Evolutionary conservation across 2,888 invertebrate genomes (phyloP).

Genomic region (Nezara viridula): DNA sequence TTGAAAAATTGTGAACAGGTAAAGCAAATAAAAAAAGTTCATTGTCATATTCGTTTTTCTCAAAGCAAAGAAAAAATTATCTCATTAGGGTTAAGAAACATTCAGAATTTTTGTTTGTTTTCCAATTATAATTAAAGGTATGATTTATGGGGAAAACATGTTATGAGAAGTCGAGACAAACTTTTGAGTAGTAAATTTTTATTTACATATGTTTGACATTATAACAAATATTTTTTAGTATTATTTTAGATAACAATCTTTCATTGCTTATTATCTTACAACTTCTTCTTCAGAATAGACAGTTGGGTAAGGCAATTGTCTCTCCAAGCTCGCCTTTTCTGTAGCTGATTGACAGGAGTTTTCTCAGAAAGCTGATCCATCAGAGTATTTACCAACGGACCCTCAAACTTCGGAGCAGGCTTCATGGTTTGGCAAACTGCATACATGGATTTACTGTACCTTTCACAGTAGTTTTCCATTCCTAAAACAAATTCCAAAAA

Average conservation of each 20-base stretch:
- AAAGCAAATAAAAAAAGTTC: no score
- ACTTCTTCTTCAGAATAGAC: constrained; percentile 82
- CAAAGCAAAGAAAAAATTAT: no score
- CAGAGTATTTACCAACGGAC: constrained; percentile 77
- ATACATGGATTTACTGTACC: constrained; percentile 75
- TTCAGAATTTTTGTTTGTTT: no score
- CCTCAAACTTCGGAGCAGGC: constrained; percentile 80
- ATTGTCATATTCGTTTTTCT: no score
- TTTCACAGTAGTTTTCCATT: constrained; percentile 75
- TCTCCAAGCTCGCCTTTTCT: constrained; percentile 83
- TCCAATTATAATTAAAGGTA: no score
- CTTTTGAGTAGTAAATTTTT: background rate
- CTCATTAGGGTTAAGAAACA: no score
- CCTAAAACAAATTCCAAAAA: constrained; percentile 69
- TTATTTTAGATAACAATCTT: background rate
- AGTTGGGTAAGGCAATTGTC: constrained; percentile 86
- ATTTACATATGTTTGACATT: background rate
- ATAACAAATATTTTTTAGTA: background rate
- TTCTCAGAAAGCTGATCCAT: constrained; percentile 80
- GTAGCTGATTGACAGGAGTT: constrained; percentile 82
- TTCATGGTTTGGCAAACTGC: constrained; percentile 82
- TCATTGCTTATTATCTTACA: background rate
- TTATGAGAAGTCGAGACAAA: background rate
- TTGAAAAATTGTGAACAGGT: no score
- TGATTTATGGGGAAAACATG: background rate